Conservation (phyloP, 1,140 invertebrate genomes). For the Chionoecetes opilio region DNA sequence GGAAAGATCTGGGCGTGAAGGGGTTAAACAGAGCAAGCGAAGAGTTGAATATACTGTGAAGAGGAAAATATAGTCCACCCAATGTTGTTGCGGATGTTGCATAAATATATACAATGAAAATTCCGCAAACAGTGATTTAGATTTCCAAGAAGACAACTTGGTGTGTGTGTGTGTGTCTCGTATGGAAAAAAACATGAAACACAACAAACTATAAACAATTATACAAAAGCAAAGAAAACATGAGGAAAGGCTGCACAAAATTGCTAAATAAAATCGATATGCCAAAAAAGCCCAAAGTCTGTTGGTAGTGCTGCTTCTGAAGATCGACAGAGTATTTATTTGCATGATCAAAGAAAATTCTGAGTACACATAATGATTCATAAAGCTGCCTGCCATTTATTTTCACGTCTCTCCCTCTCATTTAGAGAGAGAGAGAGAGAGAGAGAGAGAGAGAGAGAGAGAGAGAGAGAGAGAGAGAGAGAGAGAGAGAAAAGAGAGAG, state of each 20-base stretch:
- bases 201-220: too few relatives aligned
- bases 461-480: conserved; percentile 30
- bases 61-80: background rate
- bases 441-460: conserved; percentile 65
- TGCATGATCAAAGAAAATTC: background rate
- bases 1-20: background rate
- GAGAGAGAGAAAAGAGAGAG: background rate
- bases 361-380: background rate
- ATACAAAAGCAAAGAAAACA: background rate
- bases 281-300: background rate
- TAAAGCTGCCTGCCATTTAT: background rate
- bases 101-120: background rate
- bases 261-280: background rate
- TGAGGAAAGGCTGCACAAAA: background rate
- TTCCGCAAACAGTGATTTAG: background rate
- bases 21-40: conserved; percentile 33
- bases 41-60: too few relatives aligned
- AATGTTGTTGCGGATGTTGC: background rate
- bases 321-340: too few relatives aligned
- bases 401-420: too few relatives aligned
- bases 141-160: background rate
- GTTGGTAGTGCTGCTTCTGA: too few relatives aligned
- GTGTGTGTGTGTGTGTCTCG: conserved; percentile 6
- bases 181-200: background rate
- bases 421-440: too few relatives aligned